Evolutionary conservation across 2,113 vertebrate species (phyloP), one percentile per base, ranked within the genome.

Genomic region (Corydoras sp.): DNA sequence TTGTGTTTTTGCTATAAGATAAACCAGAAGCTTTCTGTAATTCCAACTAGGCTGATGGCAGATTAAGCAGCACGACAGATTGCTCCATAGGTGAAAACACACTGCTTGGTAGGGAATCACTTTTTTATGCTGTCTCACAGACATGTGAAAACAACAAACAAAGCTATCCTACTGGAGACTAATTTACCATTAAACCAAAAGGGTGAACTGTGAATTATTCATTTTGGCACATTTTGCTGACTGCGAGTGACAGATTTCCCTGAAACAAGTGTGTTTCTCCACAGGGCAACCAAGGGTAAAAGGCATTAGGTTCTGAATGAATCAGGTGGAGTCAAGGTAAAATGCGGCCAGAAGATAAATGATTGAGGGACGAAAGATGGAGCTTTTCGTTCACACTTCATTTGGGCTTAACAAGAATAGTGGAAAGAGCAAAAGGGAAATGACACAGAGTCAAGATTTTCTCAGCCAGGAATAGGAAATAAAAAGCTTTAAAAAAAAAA

Each of bases 111-210:
- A 12, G 58, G 54, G 66, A 59, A 80, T 80, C 51, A 30, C 12
- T 79, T 78, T 80, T 64, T 76, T 69, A 71, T 68, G 50, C 77
- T 72, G 70, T 64, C 76, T 58, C 35, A 15, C 48, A 60, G 69
- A 31, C 64, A 79, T 14, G 66, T 67, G 64, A 62, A 13, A 59
- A 72, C 69, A 67, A 75, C 43, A 68, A 77, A 74, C 63, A 76
- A 77, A 76, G 18, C 63, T 69, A 65, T 80, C 68, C 76, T 70
- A 63, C 76, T 51, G 56, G 76, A 79, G 80, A 71, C 67, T 77
- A 78, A 83, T 80, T 83, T 79, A 77, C 71, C 58, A 74, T 71
- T 72, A 79, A 78, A 80, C 64, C 48, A 66, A 64, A 67, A 66
- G 74, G 77, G 49, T 71, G 74, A 73, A 71, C 76, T 66, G 62